Percentiles rank a stretch among this genome's conserved stretches.
These are phyloP conservation scores for Protomyctophum bolini DNA, from an alignment of 2,113 vertebrate species.

Conservation along the genomic window DNA sequence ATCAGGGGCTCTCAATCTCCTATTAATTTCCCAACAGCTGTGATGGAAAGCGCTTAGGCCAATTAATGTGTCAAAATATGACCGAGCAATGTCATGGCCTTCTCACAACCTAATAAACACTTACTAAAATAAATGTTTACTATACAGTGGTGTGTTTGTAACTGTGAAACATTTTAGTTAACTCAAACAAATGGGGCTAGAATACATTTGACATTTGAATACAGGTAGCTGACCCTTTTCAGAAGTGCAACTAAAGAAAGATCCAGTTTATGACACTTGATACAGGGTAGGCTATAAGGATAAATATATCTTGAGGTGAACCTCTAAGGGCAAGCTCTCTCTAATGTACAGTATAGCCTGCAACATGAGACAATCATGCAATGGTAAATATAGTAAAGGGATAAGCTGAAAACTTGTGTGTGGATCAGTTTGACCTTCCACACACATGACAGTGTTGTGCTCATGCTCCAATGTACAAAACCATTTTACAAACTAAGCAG, in stretches of 20 bases:
- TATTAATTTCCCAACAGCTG: slow-evolving; percentile 75
- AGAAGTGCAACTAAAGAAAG: neutral
- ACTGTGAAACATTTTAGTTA: slow-evolving; percentile 17
- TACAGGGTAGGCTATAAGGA: slow-evolving; percentile 8
- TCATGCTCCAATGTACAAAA: neutral
- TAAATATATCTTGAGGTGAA: slow-evolving; percentile 42
- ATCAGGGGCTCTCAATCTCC: slow-evolving; percentile 80
- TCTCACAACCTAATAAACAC: slow-evolving; percentile 62
- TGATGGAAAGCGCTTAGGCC: slow-evolving; percentile 70
- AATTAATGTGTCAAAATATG: slow-evolving; percentile 75
- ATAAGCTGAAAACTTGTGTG: neutral
- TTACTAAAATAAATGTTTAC: slow-evolving; percentile 34
- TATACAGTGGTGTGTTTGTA: slow-evolving; percentile 20
- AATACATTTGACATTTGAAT: neutral
- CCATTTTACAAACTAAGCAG: neutral
- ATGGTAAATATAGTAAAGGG: slow-evolving; percentile 42
- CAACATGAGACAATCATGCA: slow-evolving; percentile 33
- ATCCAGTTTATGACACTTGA: slow-evolving; percentile 35
- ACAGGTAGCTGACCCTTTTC: slow-evolving; percentile 27
- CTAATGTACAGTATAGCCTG: slow-evolving; percentile 22
- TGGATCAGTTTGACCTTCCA: neutral
- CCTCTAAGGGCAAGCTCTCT: slow-evolving; percentile 24
- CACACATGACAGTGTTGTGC: slow-evolving; percentile 1
- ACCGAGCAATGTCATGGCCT: slow-evolving; percentile 70
- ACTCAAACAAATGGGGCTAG: slow-evolving; percentile 24